A percentile compares a stretch with the other conserved stretches of the same genome.
These are phyloP conservation scores for Peromyscus attwateri DNA, from an alignment of 2,797 vertebrate genomes.

Conservation along the genomic window DNA sequence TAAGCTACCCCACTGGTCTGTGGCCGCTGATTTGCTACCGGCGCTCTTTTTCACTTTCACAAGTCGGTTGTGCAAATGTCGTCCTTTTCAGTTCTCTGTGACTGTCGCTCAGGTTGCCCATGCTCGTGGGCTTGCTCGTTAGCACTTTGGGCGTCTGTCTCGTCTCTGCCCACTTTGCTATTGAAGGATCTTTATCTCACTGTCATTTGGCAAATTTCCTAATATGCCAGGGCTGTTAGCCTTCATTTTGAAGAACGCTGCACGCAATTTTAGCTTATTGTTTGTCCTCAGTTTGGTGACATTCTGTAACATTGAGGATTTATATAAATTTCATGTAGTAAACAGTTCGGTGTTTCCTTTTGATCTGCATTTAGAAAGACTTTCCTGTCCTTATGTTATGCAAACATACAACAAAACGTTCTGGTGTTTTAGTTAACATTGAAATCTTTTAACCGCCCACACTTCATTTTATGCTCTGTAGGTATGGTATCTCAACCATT, in stretches of 20 bases:
- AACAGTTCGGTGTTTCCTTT: conserved; percentile 60
- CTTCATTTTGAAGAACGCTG: conserved; percentile 49
- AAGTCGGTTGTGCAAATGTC: neutral
- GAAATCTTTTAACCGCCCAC: conserved; percentile 19
- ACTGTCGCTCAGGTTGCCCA: neutral
- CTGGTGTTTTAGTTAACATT: conserved; percentile 57
- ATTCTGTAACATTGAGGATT: conserved; percentile 18
- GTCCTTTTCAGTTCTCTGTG: conserved; percentile 44
- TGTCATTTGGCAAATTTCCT: conserved; percentile 36
- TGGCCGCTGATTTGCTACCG: neutral
- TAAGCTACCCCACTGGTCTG: neutral
- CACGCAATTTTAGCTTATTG: neutral
- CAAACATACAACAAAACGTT: conserved; percentile 50
- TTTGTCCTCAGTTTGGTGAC: conserved; percentile 62
- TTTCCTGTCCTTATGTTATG: conserved; percentile 21
- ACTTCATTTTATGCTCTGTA: conserved; percentile 29
- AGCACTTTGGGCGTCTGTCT: conserved; percentile 57
- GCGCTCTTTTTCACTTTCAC: conserved; percentile 24
- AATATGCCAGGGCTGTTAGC: conserved; percentile 28
- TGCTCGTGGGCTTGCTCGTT: neutral
- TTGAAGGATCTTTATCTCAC: conserved; percentile 53
- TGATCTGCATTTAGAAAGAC: conserved; percentile 59
- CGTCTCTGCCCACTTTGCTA: conserved; percentile 54
- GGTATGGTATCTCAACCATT: conserved; percentile 48
- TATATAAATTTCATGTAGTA: conserved; percentile 31